Evolutionary conservation across 2,888 invertebrate species (phyloP).

Genomic region (Pammene aurita): DNA sequence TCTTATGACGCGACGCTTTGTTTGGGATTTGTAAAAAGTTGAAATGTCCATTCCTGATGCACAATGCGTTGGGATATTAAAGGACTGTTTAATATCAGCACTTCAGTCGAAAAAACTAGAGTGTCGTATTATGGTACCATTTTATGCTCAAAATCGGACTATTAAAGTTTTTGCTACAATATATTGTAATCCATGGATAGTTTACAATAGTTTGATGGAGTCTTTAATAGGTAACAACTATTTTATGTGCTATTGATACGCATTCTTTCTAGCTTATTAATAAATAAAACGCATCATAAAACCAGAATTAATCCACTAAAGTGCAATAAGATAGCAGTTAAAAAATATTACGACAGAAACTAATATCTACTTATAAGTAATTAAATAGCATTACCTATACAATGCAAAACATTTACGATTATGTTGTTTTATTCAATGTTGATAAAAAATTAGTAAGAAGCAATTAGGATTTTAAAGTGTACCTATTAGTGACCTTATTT

Average conservation of each 20-base stretch:
- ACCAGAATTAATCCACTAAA: background rate
- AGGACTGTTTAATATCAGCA: slow-evolving; percentile 65
- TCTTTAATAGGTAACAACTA: slow-evolving; percentile 20
- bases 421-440: too few relatives aligned
- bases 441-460: too few relatives aligned
- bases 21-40: slow-evolving; percentile 73
- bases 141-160: slow-evolving; percentile 59
- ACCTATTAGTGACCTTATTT: too few relatives aligned
- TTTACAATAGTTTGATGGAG: slow-evolving; percentile 27
- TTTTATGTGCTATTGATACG: slow-evolving; percentile 4
- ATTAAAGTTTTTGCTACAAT: slow-evolving; percentile 37
- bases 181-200: slow-evolving; percentile 27
- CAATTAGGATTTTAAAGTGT: too few relatives aligned
- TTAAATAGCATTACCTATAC: too few relatives aligned
- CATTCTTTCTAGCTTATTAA: slow-evolving; percentile 1
- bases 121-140: slow-evolving; percentile 56
- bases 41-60: slow-evolving; percentile 67
- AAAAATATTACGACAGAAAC: background rate
- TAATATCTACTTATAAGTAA: too few relatives aligned
- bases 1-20: slow-evolving; percentile 75
- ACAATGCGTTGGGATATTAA: slow-evolving; percentile 71
- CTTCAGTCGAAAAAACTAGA: slow-evolving; percentile 65
- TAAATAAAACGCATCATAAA: background rate
- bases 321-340: too few relatives aligned
- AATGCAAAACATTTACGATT: too few relatives aligned